A percentile compares a stretch with the other conserved stretches of the same genome.
Evolutionary conservation across 2,888 invertebrate species (phyloP).

Genomic region (Cerceris rybyensis): DNA sequence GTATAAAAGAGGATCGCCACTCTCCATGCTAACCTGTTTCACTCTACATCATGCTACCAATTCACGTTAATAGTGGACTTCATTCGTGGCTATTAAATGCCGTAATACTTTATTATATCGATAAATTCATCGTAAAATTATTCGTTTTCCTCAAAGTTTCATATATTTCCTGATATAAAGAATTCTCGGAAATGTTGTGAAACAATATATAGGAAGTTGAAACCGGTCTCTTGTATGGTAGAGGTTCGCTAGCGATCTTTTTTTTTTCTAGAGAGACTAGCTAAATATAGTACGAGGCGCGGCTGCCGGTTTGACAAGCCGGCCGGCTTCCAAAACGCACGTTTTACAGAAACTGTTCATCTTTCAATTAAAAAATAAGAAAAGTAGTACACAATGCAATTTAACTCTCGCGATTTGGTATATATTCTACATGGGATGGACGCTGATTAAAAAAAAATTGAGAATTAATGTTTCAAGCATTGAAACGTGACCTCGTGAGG

Average conservation of each 20-base stretch:
- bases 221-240: background rate
- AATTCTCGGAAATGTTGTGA: background rate
- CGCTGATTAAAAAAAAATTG: too few relatives aligned
- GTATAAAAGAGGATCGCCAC: too few relatives aligned
- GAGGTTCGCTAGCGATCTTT: slow-evolving; percentile 5
- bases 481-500: too few relatives aligned
- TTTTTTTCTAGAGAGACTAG: slow-evolving; percentile 24
- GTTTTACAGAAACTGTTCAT: background rate
- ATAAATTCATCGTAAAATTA: background rate
- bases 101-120: too few relatives aligned
- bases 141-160: background rate
- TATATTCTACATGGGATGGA: too few relatives aligned
- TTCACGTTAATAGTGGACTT: too few relatives aligned
- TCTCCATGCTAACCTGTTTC: too few relatives aligned
- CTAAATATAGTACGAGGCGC: slow-evolving; percentile 63
- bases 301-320: slow-evolving; percentile 64
- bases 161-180: background rate
- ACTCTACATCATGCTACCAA: too few relatives aligned
- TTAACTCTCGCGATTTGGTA: too few relatives aligned
- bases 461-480: too few relatives aligned
- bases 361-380: background rate
- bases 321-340: slow-evolving; percentile 47
- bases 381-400: background rate
- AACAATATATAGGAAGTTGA: background rate
- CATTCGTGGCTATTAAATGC: too few relatives aligned